phyloP scores from a whole-genome alignment of 1,140 invertebrate species.

The Papilio polyxenes region DNA sequence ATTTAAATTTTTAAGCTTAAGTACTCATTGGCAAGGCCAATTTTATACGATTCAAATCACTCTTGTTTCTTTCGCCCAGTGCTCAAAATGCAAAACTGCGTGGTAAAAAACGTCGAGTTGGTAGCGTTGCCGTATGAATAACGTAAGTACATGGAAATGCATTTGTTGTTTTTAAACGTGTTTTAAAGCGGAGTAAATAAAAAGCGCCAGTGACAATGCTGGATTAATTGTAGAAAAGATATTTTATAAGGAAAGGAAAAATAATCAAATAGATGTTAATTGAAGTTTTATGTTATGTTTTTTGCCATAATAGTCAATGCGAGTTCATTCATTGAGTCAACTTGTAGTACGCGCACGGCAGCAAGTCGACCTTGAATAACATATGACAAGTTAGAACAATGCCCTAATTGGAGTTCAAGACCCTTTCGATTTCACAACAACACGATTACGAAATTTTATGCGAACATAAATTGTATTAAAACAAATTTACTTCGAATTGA shows the following conservation, averaged over 20 bases:
- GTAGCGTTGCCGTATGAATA: too few relatives aligned
- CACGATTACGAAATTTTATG: conserved; percentile 22
- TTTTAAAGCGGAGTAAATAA: too few relatives aligned
- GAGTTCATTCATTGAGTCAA: conserved; percentile 21
- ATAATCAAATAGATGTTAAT: neutral
- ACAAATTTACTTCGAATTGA: neutral
- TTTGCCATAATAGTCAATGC: neutral
- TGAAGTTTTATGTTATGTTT: neutral
- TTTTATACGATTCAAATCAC: too few relatives aligned
- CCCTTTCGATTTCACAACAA: conserved; percentile 29
- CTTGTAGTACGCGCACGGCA: neutral
- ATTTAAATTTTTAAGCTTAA: too few relatives aligned
- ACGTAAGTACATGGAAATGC: too few relatives aligned
- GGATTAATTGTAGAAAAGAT: neutral
- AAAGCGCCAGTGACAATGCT: too few relatives aligned
- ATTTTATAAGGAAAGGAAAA: neutral
- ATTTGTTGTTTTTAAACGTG: too few relatives aligned
- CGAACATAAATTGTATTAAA: neutral
- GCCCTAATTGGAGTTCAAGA: conserved; percentile 38
- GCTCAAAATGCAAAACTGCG: too few relatives aligned
- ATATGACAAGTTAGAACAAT: conserved; percentile 39
- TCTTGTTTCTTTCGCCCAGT: too few relatives aligned
- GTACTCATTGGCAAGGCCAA: too few relatives aligned
- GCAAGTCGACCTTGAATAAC: conserved; percentile 33
- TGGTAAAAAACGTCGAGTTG: too few relatives aligned